Conservation (phyloP, 2,113 vertebrate species). For the Sterrhoptilus dennistouni region DNA sequence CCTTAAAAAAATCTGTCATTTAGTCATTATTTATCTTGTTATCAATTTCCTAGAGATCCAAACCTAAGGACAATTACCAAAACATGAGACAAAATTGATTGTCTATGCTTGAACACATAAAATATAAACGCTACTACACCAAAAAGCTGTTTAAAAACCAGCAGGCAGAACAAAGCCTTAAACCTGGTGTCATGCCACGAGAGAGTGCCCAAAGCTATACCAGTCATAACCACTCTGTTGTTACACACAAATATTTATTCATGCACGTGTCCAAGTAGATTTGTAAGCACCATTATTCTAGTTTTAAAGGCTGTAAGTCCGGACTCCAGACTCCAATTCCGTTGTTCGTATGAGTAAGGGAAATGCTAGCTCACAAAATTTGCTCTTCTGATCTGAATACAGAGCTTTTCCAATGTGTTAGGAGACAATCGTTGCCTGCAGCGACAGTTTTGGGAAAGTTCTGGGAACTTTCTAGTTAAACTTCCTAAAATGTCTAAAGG, state of each 20-base stretch:
- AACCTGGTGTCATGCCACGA: not conserved
- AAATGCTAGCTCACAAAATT: not conserved
- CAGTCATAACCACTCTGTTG: not conserved
- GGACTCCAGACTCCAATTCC: not conserved
- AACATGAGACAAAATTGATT: not conserved
- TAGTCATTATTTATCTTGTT: not conserved
- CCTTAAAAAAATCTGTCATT: not conserved
- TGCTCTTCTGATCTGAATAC: not conserved
- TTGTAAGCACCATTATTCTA: fast-evolving
- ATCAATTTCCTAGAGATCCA: not conserved
- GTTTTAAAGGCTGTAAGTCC: not conserved
- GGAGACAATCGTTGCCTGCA: not conserved
- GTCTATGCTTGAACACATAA: not conserved
- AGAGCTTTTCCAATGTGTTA: not conserved
- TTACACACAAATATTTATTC: fast-evolving
- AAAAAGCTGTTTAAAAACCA: not conserved
- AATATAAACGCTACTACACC: not conserved
- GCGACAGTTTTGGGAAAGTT: not conserved
- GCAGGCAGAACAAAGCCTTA: not conserved
- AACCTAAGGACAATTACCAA: not conserved
- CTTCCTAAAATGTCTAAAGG: too few relatives aligned
- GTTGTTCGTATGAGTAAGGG: not conserved
- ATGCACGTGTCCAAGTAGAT: not conserved
- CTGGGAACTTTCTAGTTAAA: too few relatives aligned
- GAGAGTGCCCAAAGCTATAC: not conserved